phyloP scores from a whole-genome alignment of 2,797 vertebrate species.

The Decapterus maruadsi region DNA sequence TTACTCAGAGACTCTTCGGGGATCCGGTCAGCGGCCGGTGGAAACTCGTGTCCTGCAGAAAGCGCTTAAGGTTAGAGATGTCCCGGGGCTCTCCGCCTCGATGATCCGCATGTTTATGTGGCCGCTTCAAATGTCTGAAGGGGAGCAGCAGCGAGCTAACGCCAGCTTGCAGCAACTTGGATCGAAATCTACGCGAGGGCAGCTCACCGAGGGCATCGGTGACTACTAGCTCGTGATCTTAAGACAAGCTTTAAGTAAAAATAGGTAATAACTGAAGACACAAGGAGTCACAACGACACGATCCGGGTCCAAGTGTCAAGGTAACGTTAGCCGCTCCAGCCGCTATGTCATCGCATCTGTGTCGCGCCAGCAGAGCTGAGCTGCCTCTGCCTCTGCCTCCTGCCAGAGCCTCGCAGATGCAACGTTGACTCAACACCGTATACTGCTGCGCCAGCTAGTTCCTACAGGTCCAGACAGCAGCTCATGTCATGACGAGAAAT shows the following conservation, averaged over 20 bases:
- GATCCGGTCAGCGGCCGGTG: constrained; percentile 81
- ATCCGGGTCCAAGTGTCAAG: constrained; percentile 23
- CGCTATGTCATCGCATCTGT: constrained; percentile 71
- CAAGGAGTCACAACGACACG: neutral
- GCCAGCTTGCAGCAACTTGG: constrained; percentile 76
- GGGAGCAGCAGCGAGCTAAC: constrained; percentile 72
- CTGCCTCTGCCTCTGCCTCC: constrained; percentile 43
- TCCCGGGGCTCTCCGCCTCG: constrained; percentile 80
- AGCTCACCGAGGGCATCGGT: constrained; percentile 53
- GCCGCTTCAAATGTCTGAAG: constrained; percentile 73
- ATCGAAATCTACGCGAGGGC: constrained; percentile 62
- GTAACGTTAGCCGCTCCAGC: constrained; percentile 36
- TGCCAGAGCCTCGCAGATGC: constrained; percentile 61
- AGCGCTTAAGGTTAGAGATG: constrained; percentile 66
- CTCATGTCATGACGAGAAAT: constrained; percentile 61
- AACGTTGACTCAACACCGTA: constrained; percentile 70
- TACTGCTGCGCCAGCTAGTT: constrained; percentile 70
- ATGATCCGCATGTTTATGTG: constrained; percentile 84
- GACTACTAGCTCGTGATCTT: constrained; percentile 18
- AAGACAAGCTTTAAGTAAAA: too few relatives aligned
- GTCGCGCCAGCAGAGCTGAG: constrained; percentile 45
- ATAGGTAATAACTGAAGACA: too few relatives aligned
- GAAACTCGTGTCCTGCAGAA: constrained; percentile 77
- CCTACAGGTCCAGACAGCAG: constrained; percentile 66
- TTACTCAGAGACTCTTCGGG: constrained; percentile 72